Evolutionary conservation across 2,888 invertebrate genomes (phyloP), one percentile per base, ranked within the genome.

Genomic region (Trypoxylon attenuatum): DNA sequence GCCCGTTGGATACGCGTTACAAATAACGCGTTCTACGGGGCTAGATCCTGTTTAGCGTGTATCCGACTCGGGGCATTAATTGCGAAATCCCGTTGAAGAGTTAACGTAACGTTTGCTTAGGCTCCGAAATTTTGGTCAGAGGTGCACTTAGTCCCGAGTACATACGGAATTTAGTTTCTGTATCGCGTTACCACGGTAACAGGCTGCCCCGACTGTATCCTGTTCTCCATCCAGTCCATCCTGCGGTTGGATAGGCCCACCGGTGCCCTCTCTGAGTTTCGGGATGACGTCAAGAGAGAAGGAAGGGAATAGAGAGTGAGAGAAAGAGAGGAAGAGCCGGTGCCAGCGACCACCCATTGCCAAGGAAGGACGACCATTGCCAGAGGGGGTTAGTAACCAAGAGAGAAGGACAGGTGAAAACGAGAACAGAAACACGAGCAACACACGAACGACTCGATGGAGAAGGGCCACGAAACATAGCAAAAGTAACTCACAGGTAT

Each of bases 181-280:
- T 71, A 73, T 73, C 68, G 71, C 73, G 73, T 73, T 73, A 73
- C 73, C 73, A 73, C 62, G 73, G 73, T 71, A 71, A 73, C 73
- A 65, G 61, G 50, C 63, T 39, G 45, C 46, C 29, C 58, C 62
- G 64, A 60, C 71, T 70, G 63, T 63, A 53, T 60, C 55, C 66
- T 42, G 58, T 73, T 70, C 73, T 62, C 57, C 58, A 13, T 41
- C 55, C 63, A 42, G 69, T 68, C 71, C 68, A 65, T 71, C 68
- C 71, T 65, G 70, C 59, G 73, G 73, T 73, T 27, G 71, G 73
- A 64, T 65, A 73, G 73, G 73, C 73, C 38, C 59, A 54, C 55
- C 46, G 27, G 45, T 15, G 23, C 55, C 64, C 68, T 70, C 63
- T 47, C 58, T 42, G 70, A 68, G 68, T 61, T 70, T 70, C 49